Evolutionary conservation across 2,888 invertebrate genomes (phyloP).

Genomic region (Hirtodrosophila trivittata): DNA sequence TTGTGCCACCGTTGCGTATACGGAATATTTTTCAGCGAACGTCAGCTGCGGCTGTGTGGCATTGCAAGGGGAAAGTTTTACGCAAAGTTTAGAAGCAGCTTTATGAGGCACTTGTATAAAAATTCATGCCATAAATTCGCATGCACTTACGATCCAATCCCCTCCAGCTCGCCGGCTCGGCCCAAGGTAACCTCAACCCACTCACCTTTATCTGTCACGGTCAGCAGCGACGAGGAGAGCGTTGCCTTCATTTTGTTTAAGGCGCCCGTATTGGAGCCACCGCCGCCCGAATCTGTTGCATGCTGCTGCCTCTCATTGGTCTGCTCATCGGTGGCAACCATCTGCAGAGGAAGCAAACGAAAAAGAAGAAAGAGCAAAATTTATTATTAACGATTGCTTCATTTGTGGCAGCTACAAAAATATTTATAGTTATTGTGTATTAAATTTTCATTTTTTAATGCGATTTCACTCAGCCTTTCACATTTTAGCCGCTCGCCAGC

Average conservation of each 20-base stretch:
- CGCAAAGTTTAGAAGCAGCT: constrained; percentile 58
- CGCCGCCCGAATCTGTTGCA: constrained; percentile 84
- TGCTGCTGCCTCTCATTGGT: constrained; percentile 85
- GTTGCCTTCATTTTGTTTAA: constrained; percentile 94
- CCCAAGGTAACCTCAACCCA: constrained; percentile 69
- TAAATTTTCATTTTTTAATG: constrained; percentile 33
- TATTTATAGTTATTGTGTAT: constrained; percentile 55
- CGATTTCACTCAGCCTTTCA: constrained; percentile 6
- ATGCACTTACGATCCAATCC: constrained; percentile 45
- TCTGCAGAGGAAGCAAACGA: constrained; percentile 85
- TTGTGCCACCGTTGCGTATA: constrained; percentile 51
- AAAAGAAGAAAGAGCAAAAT: constrained; percentile 6
- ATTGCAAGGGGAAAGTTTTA: constrained; percentile 40
- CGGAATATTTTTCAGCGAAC: constrained; percentile 40
- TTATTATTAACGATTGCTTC: constrained; percentile 51
- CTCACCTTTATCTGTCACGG: constrained; percentile 91
- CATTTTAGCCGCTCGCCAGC: constrained; percentile 29
- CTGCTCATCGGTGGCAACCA: constrained; percentile 91
- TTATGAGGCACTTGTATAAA: constrained; percentile 68
- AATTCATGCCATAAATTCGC: constrained; percentile 68
- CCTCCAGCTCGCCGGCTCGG: constrained; percentile 27
- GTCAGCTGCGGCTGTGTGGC: constrained; percentile 37
- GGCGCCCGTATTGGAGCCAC: constrained; percentile 83
- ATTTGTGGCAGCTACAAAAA: constrained; percentile 60
- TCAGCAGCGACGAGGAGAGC: constrained; percentile 91